Evolutionary conservation across 2,797 vertebrate genomes (phyloP).

Genomic region (Phyllotis vaccarum): DNA sequence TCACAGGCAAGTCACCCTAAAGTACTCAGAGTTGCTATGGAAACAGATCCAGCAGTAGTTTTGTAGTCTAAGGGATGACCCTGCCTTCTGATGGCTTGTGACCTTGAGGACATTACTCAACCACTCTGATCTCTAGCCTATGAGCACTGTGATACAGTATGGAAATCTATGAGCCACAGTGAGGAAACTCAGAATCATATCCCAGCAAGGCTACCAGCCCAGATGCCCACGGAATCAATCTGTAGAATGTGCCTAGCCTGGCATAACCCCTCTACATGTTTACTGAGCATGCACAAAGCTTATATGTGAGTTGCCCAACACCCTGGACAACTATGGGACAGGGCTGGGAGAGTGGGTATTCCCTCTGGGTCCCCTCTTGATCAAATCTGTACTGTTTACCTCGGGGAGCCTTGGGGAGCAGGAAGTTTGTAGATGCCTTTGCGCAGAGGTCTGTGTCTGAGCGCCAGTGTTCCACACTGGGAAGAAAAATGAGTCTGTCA

Average conservation of each 20-base stretch:
- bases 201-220: too few species aligned
- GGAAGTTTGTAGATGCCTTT: neutral
- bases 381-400: neutral
- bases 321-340: neutral
- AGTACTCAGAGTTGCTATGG: neutral
- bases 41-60: neutral
- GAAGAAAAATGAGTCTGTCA: neutral
- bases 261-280: fast-evolving
- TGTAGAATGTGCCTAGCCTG: neutral
- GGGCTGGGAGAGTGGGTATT: neutral
- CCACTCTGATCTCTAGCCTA: neutral
- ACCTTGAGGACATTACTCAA: neutral
- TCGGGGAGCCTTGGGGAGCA: neutral
- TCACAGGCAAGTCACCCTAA: neutral
- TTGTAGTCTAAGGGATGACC: neutral
- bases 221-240: fast-evolving
- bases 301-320: fast-evolving
- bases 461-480: neutral
- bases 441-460: neutral
- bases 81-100: neutral
- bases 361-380: neutral
- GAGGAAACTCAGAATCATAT: neutral
- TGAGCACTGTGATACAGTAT: too few species aligned
- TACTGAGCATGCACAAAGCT: neutral
- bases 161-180: neutral